Base-by-base conservation (phyloP, 2,888 invertebrate species). In the Lomographa bimaculata region DNA sequence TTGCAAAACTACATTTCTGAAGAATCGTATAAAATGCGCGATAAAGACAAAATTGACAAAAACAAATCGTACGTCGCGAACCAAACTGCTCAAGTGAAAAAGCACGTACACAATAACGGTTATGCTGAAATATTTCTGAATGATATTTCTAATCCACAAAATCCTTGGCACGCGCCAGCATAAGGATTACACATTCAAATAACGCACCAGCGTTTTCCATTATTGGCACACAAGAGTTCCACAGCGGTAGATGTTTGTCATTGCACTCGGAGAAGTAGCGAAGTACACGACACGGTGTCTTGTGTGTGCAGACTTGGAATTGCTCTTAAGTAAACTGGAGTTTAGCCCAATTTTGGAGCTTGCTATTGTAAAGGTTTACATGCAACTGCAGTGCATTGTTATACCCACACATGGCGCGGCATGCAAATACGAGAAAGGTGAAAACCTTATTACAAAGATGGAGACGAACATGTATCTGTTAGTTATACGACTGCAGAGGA, bases 271-370 rank as follows among this genome's bases (percentile, higher is more conserved):
- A 54, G 43, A 43, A 50, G 54, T 50, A 48, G 36, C 54, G 34
- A 5, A 27, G 52, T 50, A 49, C 43, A 51, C 46, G 50, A 54
- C 64, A 69, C 64, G 41, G 67, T 63, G 53, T 41, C 49, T 52
- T 40, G 50, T 59, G 63, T 64, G 68, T 59, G 59, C 37, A 53
- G 54, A 61, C 59, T 64, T 56, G 58, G 57, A 71, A 70, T 64
- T 60, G 63, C 60, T 65, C 61, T 71, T 67, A 71, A 72, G 69
- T 64, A 75, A 73, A 76, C 76, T 67, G 66, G 70, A 71, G 76
- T 74, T 79, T 74, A 75, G 67, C 68, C 71, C 76, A 79, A 79
- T 79, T 81, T 74, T 48, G 54, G 42, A 60, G 74, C 71, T 76
- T 70, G 73, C 61, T 62, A 65, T 69, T 66, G 65, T 63, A 65